phyloP scores from a whole-genome alignment of 2,888 invertebrate genomes.

The Dyspetes luteomarginatus region DNA sequence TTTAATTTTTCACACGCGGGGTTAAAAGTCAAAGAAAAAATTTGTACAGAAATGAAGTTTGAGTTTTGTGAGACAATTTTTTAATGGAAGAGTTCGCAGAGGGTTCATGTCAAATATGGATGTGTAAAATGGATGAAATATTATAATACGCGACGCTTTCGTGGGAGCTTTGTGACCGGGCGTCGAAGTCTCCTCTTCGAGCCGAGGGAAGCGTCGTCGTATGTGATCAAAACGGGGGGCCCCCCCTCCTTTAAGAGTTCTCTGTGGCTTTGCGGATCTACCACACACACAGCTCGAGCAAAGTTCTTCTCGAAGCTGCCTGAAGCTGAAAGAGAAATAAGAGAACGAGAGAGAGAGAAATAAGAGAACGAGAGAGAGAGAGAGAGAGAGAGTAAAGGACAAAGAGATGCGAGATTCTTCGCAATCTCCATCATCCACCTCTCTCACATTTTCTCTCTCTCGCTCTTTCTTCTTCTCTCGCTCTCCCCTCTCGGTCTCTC shows the following conservation, averaged over 20 bases:
- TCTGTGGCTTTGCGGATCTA: conserved; percentile 6
- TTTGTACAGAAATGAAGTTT: too few species aligned
- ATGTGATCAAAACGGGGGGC: conserved; percentile 15
- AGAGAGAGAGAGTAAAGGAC: conserved; percentile 47
- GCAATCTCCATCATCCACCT: conserved; percentile 40
- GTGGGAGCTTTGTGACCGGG: conserved; percentile 59
- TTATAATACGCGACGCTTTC: conserved; percentile 9
- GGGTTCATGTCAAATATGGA: too few species aligned
- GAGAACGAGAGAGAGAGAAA: conserved; percentile 53
- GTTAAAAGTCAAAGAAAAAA: conserved; percentile 32
- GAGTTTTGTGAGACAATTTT: too few species aligned
- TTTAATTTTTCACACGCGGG: background rate
- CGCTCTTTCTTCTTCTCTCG: conserved; percentile 18
- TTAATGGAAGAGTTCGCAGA: too few species aligned
- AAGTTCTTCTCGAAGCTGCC: conserved; percentile 19
- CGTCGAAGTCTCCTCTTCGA: conserved; percentile 67
- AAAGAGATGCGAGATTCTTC: conserved; percentile 26
- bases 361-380: conserved; percentile 57
- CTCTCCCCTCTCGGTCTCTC: conserved; percentile 17
- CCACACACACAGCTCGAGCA: conserved; percentile 19
- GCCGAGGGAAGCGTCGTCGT: conserved; percentile 6
- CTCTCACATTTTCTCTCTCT: background rate
- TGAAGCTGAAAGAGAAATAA: conserved; percentile 34
- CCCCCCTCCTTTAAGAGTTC: too few species aligned
- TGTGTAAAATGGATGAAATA: background rate